These are phyloP conservation scores for Mesorhabditis sp. DNA, from an alignment of 2,888 invertebrate genomes.

Conservation along the genomic window DNA sequence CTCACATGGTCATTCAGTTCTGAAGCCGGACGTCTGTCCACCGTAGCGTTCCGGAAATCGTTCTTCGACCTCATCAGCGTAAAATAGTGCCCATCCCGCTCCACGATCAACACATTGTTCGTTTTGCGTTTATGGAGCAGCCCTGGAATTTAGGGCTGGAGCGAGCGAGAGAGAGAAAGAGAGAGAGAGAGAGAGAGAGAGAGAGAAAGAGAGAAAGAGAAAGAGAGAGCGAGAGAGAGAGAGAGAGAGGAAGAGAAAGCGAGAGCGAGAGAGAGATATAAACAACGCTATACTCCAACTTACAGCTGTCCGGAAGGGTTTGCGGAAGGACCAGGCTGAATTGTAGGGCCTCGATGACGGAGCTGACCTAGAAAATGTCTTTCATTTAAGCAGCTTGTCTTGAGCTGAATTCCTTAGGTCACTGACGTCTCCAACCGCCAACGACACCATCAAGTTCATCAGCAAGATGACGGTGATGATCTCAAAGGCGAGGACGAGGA, in stretches of 20 bases:
- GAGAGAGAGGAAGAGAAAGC: not conserved
- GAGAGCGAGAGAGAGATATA: no score
- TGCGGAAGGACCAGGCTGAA: conserved; percentile 38
- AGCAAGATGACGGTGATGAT: conserved; percentile 55
- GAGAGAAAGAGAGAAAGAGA: no score
- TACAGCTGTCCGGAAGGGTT: conserved; percentile 16
- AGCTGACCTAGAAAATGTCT: conserved; percentile 38
- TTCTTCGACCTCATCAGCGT: not conserved
- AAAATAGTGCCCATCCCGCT: not conserved
- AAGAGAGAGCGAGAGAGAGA: not conserved
- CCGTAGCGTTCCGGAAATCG: not conserved
- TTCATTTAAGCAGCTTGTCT: conserved; percentile 37
- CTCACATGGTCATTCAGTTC: not conserved
- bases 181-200: not conserved
- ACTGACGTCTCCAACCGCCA: conserved; percentile 54
- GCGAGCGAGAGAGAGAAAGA: not conserved
- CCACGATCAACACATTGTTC: not conserved
- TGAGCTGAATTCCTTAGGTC: conserved; percentile 48
- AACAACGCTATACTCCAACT: conserved; percentile 17
- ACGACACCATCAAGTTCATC: conserved; percentile 54
- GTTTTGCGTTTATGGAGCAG: not conserved
- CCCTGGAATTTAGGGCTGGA: not conserved
- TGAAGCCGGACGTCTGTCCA: not conserved
- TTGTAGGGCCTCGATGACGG: conserved; percentile 52
- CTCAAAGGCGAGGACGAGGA: conserved; percentile 52